Conservation (phyloP, 2,113 vertebrate genomes). For the Ptychochromis oligacanthus region DNA sequence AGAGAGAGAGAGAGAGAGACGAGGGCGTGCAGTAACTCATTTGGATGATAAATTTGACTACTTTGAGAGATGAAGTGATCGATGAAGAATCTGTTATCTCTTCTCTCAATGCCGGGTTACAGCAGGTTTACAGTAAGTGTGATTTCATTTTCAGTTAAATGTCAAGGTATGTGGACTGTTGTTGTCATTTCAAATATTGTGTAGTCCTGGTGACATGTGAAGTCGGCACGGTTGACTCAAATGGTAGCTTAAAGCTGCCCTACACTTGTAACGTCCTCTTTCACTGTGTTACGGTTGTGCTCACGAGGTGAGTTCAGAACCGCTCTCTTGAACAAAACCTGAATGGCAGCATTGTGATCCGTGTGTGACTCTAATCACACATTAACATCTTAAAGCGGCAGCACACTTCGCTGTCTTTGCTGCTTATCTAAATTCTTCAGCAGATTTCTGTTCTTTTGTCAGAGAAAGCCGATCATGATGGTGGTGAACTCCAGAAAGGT, state of each 20-base stretch:
- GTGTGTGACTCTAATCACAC: neutral
- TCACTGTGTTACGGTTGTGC: neutral
- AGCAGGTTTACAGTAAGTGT: constrained; percentile 67
- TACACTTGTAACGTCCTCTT: neutral
- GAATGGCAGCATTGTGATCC: neutral
- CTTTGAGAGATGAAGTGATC: constrained; percentile 37
- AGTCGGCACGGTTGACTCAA: neutral
- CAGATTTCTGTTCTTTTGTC: neutral
- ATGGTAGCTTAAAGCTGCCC: neutral
- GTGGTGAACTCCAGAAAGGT: neutral
- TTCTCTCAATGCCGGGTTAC: constrained; percentile 58
- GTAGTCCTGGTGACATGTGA: neutral
- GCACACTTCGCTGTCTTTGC: neutral
- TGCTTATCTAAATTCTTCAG: neutral
- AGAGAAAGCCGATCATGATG: neutral
- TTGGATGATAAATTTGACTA: constrained; percentile 41
- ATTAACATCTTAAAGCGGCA: neutral
- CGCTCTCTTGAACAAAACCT: neutral
- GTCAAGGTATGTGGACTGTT: neutral
- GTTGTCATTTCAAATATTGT: neutral
- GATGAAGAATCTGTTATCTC: constrained; percentile 8
- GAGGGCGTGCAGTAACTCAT: constrained; percentile 53
- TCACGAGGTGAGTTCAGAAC: constrained; percentile 13
- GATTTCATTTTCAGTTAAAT: constrained; percentile 23
- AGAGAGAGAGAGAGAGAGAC: constrained; percentile 37